Evolutionary conservation across 2,797 vertebrate species (phyloP), one percentile per base, ranked within the genome.

Genomic region (Intellagama lesueurii): DNA sequence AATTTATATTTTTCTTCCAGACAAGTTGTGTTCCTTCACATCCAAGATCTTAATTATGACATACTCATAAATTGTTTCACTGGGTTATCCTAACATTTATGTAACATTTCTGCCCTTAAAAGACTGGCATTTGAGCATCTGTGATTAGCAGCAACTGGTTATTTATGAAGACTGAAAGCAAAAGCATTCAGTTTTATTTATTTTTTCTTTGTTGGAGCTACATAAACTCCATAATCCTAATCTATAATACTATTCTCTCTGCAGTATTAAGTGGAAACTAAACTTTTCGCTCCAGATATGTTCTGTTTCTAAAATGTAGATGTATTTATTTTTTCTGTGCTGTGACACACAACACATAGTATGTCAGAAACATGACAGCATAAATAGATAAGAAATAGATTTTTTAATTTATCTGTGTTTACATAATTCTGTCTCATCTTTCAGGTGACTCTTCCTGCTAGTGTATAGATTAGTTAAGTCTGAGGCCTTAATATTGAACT

Each of bases 321-420:
- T 60, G 40, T n/a, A 7, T 35, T 40, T 75, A 47, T 44, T 26
- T 85, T 85, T 80, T 26, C 87, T 9, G 88, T 90, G 88, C 87
- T n/a, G 19, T 47, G 26, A 81, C 88, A 87, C 52, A 49, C 89
- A 78, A 87, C 85, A 80, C 91, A 77, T 79, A n/a, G 90, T 92
- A 91, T 90, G 88, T 75, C 79, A 90, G 92, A 92, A 89, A 88
- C 8, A 0, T 94, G 91, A 91, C 52, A 52, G 66, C 68, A 90
- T 72, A 83, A 92, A 89, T 95, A 94, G 12, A 56, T 14, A 56
- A 3, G 40, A 56, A 56, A 86, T 87, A 83, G 85, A 82, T 66
- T 92, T 85, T 93, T 94, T 90, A 94, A 30, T 80, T 75, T 16
- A 76, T 49, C 47, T 76, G 40, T 8, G 56, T 30, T 24, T 44